Evolutionary conservation across 2,797 vertebrate species (phyloP).

Genomic region (Onychomys leucogaster): DNA sequence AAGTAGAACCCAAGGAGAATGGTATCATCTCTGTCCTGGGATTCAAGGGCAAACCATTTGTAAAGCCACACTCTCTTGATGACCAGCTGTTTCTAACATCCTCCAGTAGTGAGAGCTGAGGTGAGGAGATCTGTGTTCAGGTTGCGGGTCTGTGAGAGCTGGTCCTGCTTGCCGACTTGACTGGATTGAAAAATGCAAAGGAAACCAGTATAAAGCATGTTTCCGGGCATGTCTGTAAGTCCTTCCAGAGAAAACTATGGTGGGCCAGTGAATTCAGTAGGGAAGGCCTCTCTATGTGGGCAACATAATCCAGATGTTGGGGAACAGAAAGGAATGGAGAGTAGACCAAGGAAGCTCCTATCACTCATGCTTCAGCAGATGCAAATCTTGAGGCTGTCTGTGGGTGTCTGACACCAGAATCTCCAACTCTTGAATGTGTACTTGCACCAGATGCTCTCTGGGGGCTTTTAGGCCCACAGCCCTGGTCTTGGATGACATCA

Average conservation of each 20-base stretch:
- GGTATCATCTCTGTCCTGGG: not conserved
- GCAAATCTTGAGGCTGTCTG: not conserved
- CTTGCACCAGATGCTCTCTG: not conserved
- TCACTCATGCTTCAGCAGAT: not conserved
- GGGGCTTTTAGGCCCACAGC: not conserved
- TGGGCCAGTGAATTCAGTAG: not conserved
- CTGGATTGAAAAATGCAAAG: not conserved
- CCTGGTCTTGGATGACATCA: not conserved
- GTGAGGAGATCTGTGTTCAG: not conserved
- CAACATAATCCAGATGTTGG: not conserved
- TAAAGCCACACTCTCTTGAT: not conserved
- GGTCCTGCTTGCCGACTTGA: not conserved
- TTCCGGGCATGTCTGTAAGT: not conserved
- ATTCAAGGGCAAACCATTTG: not conserved
- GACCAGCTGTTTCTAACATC: too few relatives aligned
- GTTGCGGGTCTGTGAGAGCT: not conserved
- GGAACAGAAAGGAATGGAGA: not conserved
- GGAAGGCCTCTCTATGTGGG: not conserved
- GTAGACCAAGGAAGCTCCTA: not conserved
- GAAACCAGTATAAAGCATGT: not conserved
- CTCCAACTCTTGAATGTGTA: not conserved
- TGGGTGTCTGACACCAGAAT: not conserved
- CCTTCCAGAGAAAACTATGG: not conserved
- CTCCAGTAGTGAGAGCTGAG: fast-evolving
- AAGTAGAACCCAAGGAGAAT: not conserved